Percentiles rank a stretch among this genome's conserved stretches.
phyloP scores from a whole-genome alignment of 1,140 invertebrate species.

The Araneus ventricosus region DNA sequence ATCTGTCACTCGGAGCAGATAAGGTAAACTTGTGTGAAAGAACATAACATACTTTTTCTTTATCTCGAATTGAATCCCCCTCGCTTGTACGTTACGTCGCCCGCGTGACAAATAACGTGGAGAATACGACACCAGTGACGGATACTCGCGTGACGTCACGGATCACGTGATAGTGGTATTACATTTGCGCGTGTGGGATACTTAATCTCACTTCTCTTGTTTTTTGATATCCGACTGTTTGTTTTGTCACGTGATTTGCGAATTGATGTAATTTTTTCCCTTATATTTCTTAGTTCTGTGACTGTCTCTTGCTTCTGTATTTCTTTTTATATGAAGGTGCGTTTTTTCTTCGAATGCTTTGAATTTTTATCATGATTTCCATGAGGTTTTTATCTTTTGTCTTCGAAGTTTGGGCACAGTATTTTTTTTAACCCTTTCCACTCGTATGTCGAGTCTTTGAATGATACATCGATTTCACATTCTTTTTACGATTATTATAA shows the following conservation, averaged over 20 bases:
- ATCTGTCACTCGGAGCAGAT: slow-evolving; percentile 20
- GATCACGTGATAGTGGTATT: slow-evolving; percentile 55
- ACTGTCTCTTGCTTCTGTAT: neutral
- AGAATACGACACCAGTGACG: slow-evolving; percentile 31
- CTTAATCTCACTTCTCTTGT: slow-evolving; percentile 25
- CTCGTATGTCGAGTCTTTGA: too few species aligned
- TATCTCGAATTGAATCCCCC: slow-evolving; percentile 10
- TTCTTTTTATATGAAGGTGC: too few species aligned
- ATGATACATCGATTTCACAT: too few species aligned
- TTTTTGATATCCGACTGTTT: slow-evolving; percentile 8
- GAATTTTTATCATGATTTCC: too few species aligned
- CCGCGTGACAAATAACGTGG: slow-evolving; percentile 49
- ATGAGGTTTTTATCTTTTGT: too few species aligned
- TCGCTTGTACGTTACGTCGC: neutral
- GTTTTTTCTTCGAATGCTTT: too few species aligned
- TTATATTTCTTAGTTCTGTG: neutral
- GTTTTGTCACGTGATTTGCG: slow-evolving; percentile 52
- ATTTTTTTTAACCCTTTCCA: too few species aligned
- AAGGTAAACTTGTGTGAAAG: slow-evolving; percentile 37
- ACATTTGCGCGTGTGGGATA: slow-evolving; percentile 11
- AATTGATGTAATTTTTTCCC: neutral
- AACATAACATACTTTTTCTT: slow-evolving; percentile 14
- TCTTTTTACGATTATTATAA: too few species aligned
- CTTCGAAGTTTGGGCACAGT: too few species aligned
- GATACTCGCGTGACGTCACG: slow-evolving; percentile 59